Conservation (phyloP, 2,797 vertebrate genomes). For the Atherinosoma microstoma region DNA sequence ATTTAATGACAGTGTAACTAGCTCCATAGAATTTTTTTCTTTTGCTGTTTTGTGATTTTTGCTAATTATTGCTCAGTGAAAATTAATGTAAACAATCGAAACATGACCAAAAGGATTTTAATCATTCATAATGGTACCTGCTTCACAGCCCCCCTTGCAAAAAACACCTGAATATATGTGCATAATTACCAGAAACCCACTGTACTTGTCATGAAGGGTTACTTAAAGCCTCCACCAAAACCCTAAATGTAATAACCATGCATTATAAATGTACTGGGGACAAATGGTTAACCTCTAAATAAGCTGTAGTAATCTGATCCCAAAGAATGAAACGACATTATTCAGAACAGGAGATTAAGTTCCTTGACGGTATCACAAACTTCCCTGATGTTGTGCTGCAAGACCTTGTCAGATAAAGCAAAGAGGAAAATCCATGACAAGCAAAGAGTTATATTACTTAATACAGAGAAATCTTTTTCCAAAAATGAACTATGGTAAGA, state of each 20-base stretch:
- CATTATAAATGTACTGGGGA: conserved; percentile 6
- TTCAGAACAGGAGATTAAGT: not conserved
- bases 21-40: not conserved
- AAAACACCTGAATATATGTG: conserved; percentile 15
- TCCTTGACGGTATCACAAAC: not conserved
- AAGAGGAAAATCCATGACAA: conserved; percentile 1
- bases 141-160: not conserved
- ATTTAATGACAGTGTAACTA: conserved; percentile 35
- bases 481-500: conserved; percentile 6
- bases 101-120: not conserved
- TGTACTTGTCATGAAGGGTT: not conserved
- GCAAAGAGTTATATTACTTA: not conserved
- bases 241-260: conserved; percentile 18
- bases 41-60: not conserved
- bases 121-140: conserved; percentile 8
- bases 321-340: conserved; percentile 9
- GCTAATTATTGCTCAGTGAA: not conserved
- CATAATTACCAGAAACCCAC: conserved; percentile 18
- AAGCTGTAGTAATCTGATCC: not conserved
- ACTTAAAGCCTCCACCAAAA: conserved; percentile 11
- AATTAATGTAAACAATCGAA: not conserved
- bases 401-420: conserved; percentile 2
- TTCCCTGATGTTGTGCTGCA: not conserved
- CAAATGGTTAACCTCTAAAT: conserved; percentile 6
- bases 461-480: conserved; percentile 15